Evolutionary conservation across 2,797 vertebrate genomes (phyloP).

Genomic region (Galaxias olidus): DNA sequence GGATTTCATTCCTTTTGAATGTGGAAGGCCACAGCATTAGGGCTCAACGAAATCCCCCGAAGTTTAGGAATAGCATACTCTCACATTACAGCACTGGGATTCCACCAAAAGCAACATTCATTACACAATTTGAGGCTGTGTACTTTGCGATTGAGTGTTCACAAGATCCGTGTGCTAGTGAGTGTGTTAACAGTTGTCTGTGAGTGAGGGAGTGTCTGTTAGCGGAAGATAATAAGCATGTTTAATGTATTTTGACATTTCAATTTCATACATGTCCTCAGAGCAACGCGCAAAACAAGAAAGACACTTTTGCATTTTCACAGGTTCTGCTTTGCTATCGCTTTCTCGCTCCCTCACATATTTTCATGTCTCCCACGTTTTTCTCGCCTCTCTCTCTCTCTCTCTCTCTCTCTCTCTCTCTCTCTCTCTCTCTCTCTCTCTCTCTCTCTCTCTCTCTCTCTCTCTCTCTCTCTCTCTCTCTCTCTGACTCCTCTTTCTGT

Average conservation of each 20-base stretch:
- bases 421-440: not conserved
- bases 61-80: slow-evolving; percentile 50
- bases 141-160: slow-evolving; percentile 29
- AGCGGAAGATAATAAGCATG: slow-evolving; percentile 71
- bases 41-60: slow-evolving; percentile 47
- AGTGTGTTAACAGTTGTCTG: slow-evolving; percentile 33
- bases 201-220: slow-evolving; percentile 45
- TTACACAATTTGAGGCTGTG: slow-evolving; percentile 2
- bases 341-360: slow-evolving; percentile 37
- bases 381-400: slow-evolving; percentile 52
- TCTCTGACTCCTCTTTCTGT: slow-evolving; percentile 69
- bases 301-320: slow-evolving; percentile 69
- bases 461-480: slow-evolving; percentile 54
- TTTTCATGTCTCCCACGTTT: slow-evolving; percentile 70
- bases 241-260: slow-evolving; percentile 73
- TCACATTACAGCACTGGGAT: slow-evolving; percentile 19
- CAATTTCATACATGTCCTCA: slow-evolving; percentile 75
- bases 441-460: slow-evolving; percentile 34
- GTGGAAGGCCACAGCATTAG: slow-evolving; percentile 66
- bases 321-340: slow-evolving; percentile 61
- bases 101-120: too few relatives aligned
- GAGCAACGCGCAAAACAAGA: slow-evolving; percentile 42
- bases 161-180: slow-evolving; percentile 28
- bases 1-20: slow-evolving; percentile 75
- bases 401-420: not conserved